Evolutionary conservation across 2,888 invertebrate genomes (phyloP).

Genomic region (Caenorhabditis drosophilae): DNA sequence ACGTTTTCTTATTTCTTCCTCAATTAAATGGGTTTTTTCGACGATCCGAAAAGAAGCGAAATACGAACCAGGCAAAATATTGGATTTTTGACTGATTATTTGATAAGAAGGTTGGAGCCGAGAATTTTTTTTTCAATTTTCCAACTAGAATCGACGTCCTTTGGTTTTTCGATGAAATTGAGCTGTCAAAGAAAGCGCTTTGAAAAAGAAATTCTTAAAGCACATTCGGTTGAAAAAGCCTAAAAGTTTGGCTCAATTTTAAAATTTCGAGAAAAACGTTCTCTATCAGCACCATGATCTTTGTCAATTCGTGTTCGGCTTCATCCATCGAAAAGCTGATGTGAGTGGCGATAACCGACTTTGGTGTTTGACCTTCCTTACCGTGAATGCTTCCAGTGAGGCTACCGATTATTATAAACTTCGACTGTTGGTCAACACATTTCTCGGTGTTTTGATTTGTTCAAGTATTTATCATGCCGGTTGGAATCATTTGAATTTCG

Average conservation of each 20-base stretch:
- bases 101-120: slow-evolving; percentile 45
- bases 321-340: neutral
- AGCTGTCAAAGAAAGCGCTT: no score
- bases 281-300: neutral
- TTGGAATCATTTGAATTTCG: slow-evolving; percentile 64
- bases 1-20: no score
- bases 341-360: neutral
- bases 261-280: no score
- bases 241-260: no score
- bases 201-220: no score
- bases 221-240: no score
- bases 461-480: slow-evolving; percentile 52
- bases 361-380: no score
- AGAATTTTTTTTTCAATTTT: no score
- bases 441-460: slow-evolving; percentile 54
- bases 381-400: slow-evolving; percentile 54
- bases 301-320: neutral
- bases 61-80: slow-evolving; percentile 25
- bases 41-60: slow-evolving; percentile 29
- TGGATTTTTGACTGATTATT: slow-evolving; percentile 37
- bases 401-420: slow-evolving; percentile 53
- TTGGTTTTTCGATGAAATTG: no score
- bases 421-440: slow-evolving; percentile 51
- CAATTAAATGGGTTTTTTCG: slow-evolving; percentile 44
- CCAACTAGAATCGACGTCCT: no score